Evolutionary conservation across 2,797 vertebrate species (phyloP).

Genomic region (Limnodromus scolopaceus): DNA sequence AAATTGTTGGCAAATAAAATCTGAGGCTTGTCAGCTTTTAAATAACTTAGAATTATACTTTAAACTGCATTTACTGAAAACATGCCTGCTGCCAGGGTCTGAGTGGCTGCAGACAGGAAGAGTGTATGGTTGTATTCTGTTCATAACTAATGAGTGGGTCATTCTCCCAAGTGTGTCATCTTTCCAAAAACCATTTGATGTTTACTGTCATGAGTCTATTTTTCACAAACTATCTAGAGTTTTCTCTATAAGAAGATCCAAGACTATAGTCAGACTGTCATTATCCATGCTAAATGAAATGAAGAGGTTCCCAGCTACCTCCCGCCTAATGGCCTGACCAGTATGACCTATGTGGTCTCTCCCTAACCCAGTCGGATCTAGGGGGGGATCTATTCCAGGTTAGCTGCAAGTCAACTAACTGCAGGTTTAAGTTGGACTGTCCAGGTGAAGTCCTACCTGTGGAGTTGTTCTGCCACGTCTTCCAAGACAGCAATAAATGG

Average conservation of each 20-base stretch:
- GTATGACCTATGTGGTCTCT: background rate
- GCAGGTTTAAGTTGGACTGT: background rate
- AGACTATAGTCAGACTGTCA: background rate
- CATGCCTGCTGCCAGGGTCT: background rate
- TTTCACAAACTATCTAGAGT: background rate
- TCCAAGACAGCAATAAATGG: background rate
- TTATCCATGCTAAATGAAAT: background rate
- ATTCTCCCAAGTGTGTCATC: background rate
- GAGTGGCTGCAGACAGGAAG: background rate
- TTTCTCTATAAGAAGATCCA: background rate
- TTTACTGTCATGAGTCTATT: background rate
- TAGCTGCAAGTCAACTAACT: background rate
- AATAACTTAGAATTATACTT: background rate
- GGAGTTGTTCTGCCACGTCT: background rate
- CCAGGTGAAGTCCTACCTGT: background rate
- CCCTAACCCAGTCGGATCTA: background rate
- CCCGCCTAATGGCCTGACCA: background rate
- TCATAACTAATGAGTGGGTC: background rate
- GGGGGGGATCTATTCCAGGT: background rate
- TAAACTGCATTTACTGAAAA: background rate
- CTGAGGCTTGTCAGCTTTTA: background rate
- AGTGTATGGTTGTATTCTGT: background rate
- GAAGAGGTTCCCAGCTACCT: background rate
- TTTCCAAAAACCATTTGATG: background rate
- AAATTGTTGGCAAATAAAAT: constrained; percentile 4